Evolutionary conservation across 2,113 vertebrate genomes (phyloP).

Genomic region (Thunnus thynnus): DNA sequence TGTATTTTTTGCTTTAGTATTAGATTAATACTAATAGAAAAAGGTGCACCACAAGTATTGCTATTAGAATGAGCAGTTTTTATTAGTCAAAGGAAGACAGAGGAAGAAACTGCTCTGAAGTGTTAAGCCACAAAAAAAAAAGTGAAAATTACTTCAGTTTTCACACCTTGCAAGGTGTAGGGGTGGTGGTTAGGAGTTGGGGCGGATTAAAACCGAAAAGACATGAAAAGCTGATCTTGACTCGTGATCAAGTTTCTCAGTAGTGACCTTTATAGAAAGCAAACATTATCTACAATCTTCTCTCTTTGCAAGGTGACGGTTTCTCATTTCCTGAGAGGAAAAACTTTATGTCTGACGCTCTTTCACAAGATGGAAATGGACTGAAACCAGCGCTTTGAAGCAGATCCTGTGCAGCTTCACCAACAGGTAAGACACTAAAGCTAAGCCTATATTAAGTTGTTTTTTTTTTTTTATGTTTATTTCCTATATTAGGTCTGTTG

Average conservation of each 20-base stretch:
- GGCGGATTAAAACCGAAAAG: background rate
- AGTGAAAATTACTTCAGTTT: background rate
- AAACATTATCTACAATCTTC: background rate
- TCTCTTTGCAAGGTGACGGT: accelerated
- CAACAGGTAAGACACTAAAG: slow-evolving; percentile 21
- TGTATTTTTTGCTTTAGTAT: background rate
- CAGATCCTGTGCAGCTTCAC: background rate
- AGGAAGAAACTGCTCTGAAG: background rate
- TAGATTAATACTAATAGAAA: background rate
- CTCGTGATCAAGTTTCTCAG: background rate
- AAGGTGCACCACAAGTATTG: background rate
- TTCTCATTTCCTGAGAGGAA: background rate
- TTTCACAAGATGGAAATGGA: background rate
- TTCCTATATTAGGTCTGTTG: background rate
- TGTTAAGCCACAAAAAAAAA: background rate
- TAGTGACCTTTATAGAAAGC: background rate
- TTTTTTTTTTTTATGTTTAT: background rate
- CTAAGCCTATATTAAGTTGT: background rate
- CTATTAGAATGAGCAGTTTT: background rate
- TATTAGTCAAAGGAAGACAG: background rate
- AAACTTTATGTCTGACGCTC: background rate
- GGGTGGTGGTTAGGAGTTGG: too few relatives aligned
- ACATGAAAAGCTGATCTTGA: background rate
- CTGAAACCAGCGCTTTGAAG: background rate
- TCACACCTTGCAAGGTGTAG: background rate